Percentiles rank a stretch among this genome's conserved stretches.
Evolutionary conservation across 2,888 invertebrate species (phyloP).

Genomic region (Liposcelis brunnea): DNA sequence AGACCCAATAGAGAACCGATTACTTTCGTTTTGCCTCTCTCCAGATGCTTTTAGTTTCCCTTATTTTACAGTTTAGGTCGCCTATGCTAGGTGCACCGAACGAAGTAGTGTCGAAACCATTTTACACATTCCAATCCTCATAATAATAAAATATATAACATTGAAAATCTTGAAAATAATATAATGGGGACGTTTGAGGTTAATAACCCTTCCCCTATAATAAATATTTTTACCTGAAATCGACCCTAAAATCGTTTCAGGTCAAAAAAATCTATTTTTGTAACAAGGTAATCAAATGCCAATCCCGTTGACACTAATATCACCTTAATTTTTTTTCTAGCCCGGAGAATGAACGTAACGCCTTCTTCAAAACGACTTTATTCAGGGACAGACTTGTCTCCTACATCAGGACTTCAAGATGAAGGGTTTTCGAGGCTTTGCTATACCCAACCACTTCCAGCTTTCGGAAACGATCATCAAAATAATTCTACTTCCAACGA

Average conservation of each 20-base stretch:
- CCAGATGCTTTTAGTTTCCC: too few species aligned
- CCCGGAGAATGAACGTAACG: constrained; percentile 23
- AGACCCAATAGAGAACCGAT: too few species aligned
- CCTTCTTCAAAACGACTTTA: constrained; percentile 26
- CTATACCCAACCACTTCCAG: constrained; percentile 27
- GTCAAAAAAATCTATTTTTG: too few species aligned
- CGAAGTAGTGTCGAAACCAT: too few species aligned
- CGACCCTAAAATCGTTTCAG: too few species aligned
- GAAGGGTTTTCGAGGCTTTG: constrained; percentile 20
- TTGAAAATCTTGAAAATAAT: constrained; percentile 1
- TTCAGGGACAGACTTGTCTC: constrained; percentile 21
- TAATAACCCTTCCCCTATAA: constrained; percentile 12
- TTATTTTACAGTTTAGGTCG: too few species aligned
- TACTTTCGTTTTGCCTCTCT: too few species aligned
- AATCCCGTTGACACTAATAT: not conserved
- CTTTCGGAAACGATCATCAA: constrained; percentile 16
- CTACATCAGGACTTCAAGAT: constrained; percentile 15
- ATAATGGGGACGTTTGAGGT: constrained; percentile 16
- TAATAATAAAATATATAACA: too few species aligned
- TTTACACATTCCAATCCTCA: too few species aligned
- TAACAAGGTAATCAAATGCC: too few species aligned
- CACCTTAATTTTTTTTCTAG: constrained; percentile 6
- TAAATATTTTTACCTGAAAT: constrained; percentile 9
- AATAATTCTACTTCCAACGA: constrained; percentile 1
- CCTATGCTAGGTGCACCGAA: too few species aligned